Base-by-base conservation (phyloP, 2,888 invertebrate genomes). In the Cephus sareptanus region DNA sequence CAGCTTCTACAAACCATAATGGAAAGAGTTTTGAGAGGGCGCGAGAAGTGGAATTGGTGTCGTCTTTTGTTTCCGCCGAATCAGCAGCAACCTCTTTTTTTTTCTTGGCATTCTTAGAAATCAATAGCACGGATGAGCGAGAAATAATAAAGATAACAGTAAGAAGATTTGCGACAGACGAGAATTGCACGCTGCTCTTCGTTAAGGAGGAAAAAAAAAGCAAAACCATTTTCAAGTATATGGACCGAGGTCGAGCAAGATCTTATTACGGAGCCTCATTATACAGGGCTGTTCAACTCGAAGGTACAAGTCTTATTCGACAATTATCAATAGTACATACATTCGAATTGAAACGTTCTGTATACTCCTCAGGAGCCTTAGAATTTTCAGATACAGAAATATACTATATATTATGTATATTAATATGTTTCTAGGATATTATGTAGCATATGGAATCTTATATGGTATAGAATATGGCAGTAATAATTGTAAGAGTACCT, bases 61-160 rank as follows among this genome's bases (percentile, higher is more conserved):
- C 83, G 84, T 81, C 85, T 85, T 87, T 87, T 86, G 83, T 87
- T 86, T 86, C 81, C 84, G 88, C 83, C 82, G 85, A 85, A 88
- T 89, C 88, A 89, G 87, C 88, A 86, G 78, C 83, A 86, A 85
- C 86, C 86, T 87, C 85, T 83, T 86, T 87, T 84, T 84, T 70
- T 68, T 34, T 69, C 85, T 86, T 83, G 83, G 81, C 84, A 85
- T 86, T 86, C 81, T 83, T 81, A 77, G 82, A 85, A 89, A 89
- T 89, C 89, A 86, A 89, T 89, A 89, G 83, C 79, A 68, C 77
- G 81, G 78, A 78, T 78, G 71, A 56, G 56, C 56, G 56, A 56
- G 56, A 56, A 23, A 56, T 23, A 56, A 56, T 56, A 56, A 56
- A 56, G 56, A 56, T 56, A 56, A 56, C 1, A 9, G 23, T 56